Evolutionary conservation across 2,113 vertebrate genomes (phyloP).

Genomic region (Ailurus styani): DNA sequence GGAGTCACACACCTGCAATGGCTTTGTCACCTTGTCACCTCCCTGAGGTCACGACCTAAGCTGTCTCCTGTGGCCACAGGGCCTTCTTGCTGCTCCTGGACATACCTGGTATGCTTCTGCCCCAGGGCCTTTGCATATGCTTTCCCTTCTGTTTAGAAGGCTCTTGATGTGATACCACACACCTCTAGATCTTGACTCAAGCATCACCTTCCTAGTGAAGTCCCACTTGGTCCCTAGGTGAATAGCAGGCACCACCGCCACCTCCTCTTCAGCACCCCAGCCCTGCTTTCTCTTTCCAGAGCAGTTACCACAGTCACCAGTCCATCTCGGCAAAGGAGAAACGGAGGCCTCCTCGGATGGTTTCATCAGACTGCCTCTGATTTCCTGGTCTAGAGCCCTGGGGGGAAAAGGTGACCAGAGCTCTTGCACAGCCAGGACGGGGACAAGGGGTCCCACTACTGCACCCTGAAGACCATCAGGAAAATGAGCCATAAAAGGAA

Average conservation of each 20-base stretch:
- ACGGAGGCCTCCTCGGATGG: background rate
- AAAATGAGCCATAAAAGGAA: too few relatives aligned
- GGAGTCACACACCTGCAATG: too few relatives aligned
- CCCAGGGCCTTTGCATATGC: background rate
- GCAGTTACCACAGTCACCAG: background rate
- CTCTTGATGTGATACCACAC: background rate
- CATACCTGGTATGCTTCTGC: too few relatives aligned
- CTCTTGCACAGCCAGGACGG: too few relatives aligned
- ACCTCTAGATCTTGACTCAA: background rate
- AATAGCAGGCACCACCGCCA: background rate
- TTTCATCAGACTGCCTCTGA: background rate
- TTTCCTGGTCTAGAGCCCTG: background rate
- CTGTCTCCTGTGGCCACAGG: background rate
- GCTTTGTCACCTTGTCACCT: background rate
- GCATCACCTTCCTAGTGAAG: background rate
- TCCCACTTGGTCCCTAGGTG: background rate
- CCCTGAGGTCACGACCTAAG: background rate
- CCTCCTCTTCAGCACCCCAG: background rate
- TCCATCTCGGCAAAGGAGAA: background rate
- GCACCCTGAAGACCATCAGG: too few relatives aligned
- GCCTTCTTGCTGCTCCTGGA: too few relatives aligned
- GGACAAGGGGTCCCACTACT: too few relatives aligned
- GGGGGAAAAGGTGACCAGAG: too few relatives aligned
- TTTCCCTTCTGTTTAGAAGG: fast-evolving
- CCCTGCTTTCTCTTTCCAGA: background rate